Base-by-base conservation (phyloP, 2,888 invertebrate species). In the Clanis bilineata region DNA sequence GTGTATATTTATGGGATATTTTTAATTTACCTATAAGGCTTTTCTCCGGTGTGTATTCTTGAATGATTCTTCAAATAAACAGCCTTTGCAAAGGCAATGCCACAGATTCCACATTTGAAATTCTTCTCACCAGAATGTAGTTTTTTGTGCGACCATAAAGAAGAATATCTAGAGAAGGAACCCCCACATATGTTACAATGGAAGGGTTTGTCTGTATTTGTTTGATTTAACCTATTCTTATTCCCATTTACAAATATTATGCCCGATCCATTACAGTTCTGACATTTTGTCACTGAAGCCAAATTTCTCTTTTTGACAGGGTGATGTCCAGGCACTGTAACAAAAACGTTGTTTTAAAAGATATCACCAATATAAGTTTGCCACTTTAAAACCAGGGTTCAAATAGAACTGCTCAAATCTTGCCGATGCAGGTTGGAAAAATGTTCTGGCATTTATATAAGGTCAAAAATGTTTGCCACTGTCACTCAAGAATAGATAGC, bases 11-110 rank as follows among this genome's bases (percentile, higher is more conserved):
- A 51, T 23, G 59, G n/a, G 38, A 44, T 32, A 36, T 38, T 44
- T 9, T 57, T 55, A 38, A 45, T 66, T 36, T 70, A 89, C 92
- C 92, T 90, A 65, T 93, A 92, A 38, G 93, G 92, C 64, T 92
- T 92, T 77, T 94, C 94, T 55, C 97, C 97, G 0, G 97, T 97
- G 72, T 97, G 97, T 74, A 97, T 97, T 70, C 97, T 93, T 56
- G 96, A 96, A 83, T 97, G 97, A 80, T 97, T 97, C 83, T 97
- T 97, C 68, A 97, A 91, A 89, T 97, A 97, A n/a, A 97, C 97
- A 60, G 97, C 97, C 85, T 97, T 97, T 60, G 97, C 97, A 82
- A 97, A 97, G 39, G 97, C 96, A 79, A 97, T 93, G 15, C 97
- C 97, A 85, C 97, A 97, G 64, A 97, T 96, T 68, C 96, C 95